Evolutionary conservation across 1,140 invertebrate species (phyloP).

Genomic region (Drosophila tsacasi): DNA sequence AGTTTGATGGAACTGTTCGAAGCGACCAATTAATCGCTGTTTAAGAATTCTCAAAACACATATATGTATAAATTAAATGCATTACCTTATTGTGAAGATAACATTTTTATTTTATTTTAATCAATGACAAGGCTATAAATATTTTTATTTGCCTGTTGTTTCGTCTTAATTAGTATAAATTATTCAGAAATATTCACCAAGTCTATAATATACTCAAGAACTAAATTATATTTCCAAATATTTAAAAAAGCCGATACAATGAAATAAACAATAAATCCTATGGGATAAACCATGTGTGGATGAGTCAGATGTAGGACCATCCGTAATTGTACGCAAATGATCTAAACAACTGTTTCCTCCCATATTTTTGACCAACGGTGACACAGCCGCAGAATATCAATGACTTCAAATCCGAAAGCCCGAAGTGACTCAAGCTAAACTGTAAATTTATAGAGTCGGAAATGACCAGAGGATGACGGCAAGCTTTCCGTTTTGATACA

Average conservation of each 20-base stretch:
- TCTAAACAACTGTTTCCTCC: conserved; percentile 37
- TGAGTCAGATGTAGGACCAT: conserved; percentile 21
- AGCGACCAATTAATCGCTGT: background rate
- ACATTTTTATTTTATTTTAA: background rate
- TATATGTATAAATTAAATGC: background rate
- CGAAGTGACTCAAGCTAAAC: conserved; percentile 52
- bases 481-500: background rate
- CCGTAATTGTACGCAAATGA: conserved; percentile 25
- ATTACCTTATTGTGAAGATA: background rate
- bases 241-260: background rate
- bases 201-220: background rate
- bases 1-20: conserved; percentile 2
- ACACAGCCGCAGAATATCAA: conserved; percentile 46
- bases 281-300: background rate
- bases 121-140: background rate
- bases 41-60: background rate
- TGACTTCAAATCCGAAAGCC: background rate
- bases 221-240: background rate
- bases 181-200: background rate
- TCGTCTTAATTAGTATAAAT: background rate
- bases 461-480: conserved; percentile 23
- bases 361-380: conserved; percentile 21
- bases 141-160: background rate
- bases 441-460: conserved; percentile 27
- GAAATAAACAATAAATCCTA: background rate